Base-by-base conservation (phyloP, 2,797 vertebrate species). In the Coregonus sp. region DNA sequence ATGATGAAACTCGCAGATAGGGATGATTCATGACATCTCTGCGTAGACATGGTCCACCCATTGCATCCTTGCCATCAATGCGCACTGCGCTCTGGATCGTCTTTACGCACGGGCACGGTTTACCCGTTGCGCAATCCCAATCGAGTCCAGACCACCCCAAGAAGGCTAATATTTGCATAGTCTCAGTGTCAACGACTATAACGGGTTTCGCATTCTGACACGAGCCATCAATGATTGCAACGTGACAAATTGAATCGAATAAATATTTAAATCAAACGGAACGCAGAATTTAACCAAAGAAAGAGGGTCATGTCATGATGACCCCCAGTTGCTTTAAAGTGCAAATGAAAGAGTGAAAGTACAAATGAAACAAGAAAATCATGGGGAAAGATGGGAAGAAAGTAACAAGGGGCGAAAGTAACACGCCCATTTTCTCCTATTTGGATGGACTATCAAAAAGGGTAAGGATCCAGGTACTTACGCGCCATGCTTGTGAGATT, bases 401-500 rank as follows among this genome's bases (percentile, higher is more conserved):
- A 47, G 40, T 47, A 47, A 47, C 40, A 47, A 3, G 40, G 11
- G 40, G 40, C 40, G 40, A 47, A 47, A 2, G 40, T 47, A 47
- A 47, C 40, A 47, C 40, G 40, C 40, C 25, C 25, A 11, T 47
- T 47, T 47, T 47, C 40, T 47, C 12, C 25, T 50, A 52, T 71
- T 71, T n/a, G 56, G 20, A 50, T 31, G 12, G 5, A 16, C 70
- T 72, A 50, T 31, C 50, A 52, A 4, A 33, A 31, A 72, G 15
- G 69, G 20, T 0, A 83, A 12, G 0, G 1, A 73, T 0, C 71
- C 18, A 72, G 59, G 2, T 20, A 90, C 93, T 92, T 93, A 98
- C 97, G 91, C 94, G 72, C 93, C 91, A 1, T 87, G 87, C 82
- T 93, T 96, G 79, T 92, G 92, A 16, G 85, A 79, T 74, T 96